A percentile compares a stretch with the other conserved stretches of the same genome.
Evolutionary conservation across 1,140 invertebrate genomes (phyloP).

Genomic region (Ruditapes philippinarum): DNA sequence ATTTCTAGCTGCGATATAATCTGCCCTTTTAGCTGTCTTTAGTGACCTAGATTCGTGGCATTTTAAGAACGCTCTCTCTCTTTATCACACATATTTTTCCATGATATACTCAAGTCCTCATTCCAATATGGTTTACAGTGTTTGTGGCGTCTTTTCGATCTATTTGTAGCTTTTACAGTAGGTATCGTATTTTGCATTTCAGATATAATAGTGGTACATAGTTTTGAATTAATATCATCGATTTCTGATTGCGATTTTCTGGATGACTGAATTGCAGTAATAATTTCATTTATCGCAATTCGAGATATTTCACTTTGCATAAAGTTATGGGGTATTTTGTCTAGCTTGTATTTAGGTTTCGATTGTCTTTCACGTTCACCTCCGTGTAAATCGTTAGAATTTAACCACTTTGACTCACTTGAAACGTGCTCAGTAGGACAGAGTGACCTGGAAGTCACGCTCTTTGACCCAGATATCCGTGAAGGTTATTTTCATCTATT

Average conservation of each 20-base stretch:
- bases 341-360: not conserved
- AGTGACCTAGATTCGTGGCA: not conserved
- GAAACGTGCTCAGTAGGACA: not conserved
- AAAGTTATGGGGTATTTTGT: not conserved
- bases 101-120: not conserved
- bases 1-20: not conserved
- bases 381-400: not conserved
- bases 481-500: conserved; percentile 9
- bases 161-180: not conserved
- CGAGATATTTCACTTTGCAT: conserved; percentile 8
- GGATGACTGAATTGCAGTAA: not conserved
- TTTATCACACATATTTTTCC: not conserved
- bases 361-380: not conserved
- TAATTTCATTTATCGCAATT: conserved; percentile 25
- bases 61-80: conserved; percentile 36
- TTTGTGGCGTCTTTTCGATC: not conserved
- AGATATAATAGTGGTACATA: not conserved
- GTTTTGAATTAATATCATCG: conserved; percentile 43
- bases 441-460: conserved; percentile 57
- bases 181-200: conserved; percentile 36
- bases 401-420: not conserved
- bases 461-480: conserved; percentile 32
- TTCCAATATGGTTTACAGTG: not conserved
- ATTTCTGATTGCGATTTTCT: conserved; percentile 41
- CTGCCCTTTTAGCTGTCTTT: not conserved